Base-by-base conservation (phyloP, 1,140 invertebrate species). In the Frieseomelitta varia region DNA sequence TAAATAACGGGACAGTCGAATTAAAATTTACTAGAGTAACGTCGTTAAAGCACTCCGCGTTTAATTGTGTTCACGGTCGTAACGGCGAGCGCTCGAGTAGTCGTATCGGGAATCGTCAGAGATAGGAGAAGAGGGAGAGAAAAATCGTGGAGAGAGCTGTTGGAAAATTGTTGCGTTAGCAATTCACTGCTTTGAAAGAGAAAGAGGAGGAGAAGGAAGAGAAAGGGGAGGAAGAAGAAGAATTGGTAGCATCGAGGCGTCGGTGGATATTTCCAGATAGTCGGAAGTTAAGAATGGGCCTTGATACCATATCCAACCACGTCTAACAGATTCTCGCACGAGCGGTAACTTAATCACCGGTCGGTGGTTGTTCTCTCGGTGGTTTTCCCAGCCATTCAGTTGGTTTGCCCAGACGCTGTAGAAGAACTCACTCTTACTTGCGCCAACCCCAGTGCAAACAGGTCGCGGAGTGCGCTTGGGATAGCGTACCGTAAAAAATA, bases 401-500 rank as follows among this genome's bases (percentile, higher is more conserved):
- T 69, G 74, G 82, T 88, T 88, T 87, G 85, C 81, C 81, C 69
- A 84, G 85, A 85, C 71, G 58, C 17, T 63, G 69, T 58, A 55
- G 61, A 89, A 81, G 58, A 86, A 80, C 74, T 83, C 55, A 65
- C 67, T 47, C 84, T 86, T 73, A 51, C 83, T 77, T 61, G 47
- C 81, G 74, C 69, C 74, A 77, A 83, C 74, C 69, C 39, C 56
- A 78, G 81, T 83, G 84, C 81, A 89, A 90, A 86, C 88, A 87
- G 81, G 55, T 63, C 80, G 79, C 79, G 86, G 8, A 86, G 83
- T 84, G 75, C 74, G 65, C 61, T 10, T 65, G 76, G 24, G 86
- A 90, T 90, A 92, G 84, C 83, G 39, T 47, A 17, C 21, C 67
- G 89, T 88, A 86, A 92, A 92, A 92, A 92, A 90, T 90, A 92